Base-by-base conservation (phyloP, 2,113 vertebrate species). In the Ceratotherium simum region DNA sequence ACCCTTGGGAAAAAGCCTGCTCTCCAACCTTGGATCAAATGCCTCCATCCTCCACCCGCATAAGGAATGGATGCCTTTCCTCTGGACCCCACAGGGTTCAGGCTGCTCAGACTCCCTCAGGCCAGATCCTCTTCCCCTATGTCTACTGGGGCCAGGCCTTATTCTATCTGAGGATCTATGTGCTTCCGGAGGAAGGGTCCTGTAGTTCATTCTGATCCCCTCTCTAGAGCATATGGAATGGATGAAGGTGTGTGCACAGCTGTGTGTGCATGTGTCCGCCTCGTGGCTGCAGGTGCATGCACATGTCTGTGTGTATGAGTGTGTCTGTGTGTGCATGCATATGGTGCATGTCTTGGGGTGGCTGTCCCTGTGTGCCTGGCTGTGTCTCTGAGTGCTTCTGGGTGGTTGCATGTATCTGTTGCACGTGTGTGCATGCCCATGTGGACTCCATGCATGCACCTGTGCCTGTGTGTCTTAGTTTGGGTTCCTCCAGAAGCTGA, bases 231-330 rank as follows among this genome's bases (percentile, higher is more conserved):
- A 8, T 0, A 16, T 4, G 29, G 18, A 90, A 80, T 5, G 23
- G 23, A 54, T 29, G 4, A 33, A 42, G 11, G 39, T 10, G 6
- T 23, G 8, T 62, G 29, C 39, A 64, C 51, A 54, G 29, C 27
- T 48, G 12, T 75, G 27, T 91, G 36, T 54, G 14, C 51, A 54
- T 54, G 51, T 76, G 51, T 67, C 29, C 17, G 70, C 17, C 0
- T 56, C 4, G 2, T n/a, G n/a, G 10, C 69, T 39, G 29, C 83
- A 16, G 29, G 2, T 21, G 25, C 1, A 2, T 18, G 4, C 8
- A 3, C n/a, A 18, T 64, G 20, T 62, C 42, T 36, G 11, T 33
- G 1, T 3, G 18, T 8, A 3, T 12, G 12, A 21, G 8, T 27
- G n/a, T 58, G n/a, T 58, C 48, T 91, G 4, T 88, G 58, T 4